Conservation (phyloP, 2,797 vertebrate species). For the Perodicticus potto region DNA sequence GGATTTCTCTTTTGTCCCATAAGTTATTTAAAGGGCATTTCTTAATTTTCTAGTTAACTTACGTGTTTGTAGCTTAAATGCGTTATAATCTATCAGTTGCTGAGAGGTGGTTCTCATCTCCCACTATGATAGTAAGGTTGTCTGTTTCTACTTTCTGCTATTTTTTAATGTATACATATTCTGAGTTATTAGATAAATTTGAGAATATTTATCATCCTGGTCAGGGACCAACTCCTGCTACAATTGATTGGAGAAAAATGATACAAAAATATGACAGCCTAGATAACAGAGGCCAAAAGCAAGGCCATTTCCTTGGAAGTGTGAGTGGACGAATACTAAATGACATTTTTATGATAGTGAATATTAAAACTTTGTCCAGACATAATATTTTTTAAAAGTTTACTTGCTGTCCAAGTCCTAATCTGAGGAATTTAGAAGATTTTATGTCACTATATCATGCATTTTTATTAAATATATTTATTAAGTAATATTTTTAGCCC, state of each 20-base stretch:
- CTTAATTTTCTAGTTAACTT: not conserved
- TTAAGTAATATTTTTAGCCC: not conserved
- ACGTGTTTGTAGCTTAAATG: not conserved
- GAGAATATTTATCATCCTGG: not conserved
- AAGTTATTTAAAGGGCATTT: not conserved
- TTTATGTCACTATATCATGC: not conserved
- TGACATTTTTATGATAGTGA: not conserved
- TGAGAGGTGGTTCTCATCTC: not conserved
- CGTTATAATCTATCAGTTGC: not conserved
- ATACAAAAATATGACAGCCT: not conserved
- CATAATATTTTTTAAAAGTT: not conserved
- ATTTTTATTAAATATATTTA: constrained; percentile 23
- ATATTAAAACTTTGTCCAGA: not conserved
- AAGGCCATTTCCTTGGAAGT: not conserved
- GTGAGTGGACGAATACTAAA: not conserved
- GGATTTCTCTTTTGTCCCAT: not conserved
- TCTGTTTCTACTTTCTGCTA: not conserved
- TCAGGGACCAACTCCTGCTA: not conserved
- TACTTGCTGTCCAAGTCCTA: not conserved
- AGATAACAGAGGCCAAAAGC: not conserved
- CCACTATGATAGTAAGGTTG: not conserved
- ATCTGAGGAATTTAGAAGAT: constrained; percentile 13
- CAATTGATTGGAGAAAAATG: not conserved
- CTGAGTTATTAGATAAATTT: not conserved
- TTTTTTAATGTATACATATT: not conserved